Evolutionary conservation across 2,797 vertebrate genomes (phyloP).

Genomic region (Iguana delicatissima): DNA sequence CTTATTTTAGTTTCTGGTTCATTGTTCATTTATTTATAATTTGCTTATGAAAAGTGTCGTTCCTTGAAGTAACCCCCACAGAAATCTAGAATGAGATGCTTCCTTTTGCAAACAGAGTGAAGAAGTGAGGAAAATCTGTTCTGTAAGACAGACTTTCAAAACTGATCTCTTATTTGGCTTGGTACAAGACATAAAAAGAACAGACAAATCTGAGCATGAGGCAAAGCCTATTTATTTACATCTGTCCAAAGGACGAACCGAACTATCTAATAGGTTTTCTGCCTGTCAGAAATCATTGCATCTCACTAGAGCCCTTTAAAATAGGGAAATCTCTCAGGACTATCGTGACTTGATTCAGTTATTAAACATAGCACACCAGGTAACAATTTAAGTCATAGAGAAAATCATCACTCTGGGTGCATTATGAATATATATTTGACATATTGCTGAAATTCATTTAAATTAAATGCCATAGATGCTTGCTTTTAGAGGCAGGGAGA

Average conservation of each 20-base stretch:
- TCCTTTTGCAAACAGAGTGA: not conserved
- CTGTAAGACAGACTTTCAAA: not conserved
- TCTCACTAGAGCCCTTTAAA: not conserved
- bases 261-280: slow-evolving; percentile 2
- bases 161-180: not conserved
- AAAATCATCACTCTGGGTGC: not conserved
- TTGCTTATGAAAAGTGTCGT: not conserved
- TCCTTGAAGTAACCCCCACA: not conserved
- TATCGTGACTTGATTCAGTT: not conserved
- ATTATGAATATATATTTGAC: not conserved
- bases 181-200: not conserved
- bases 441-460: not conserved
- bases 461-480: not conserved
- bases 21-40: not conserved
- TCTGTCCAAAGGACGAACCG: not conserved
- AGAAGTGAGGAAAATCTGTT: not conserved
- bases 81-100: not conserved
- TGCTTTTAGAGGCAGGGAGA: not conserved
- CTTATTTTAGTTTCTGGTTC: not conserved
- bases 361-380: not conserved
- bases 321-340: not conserved
- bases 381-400: not conserved
- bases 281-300: not conserved
- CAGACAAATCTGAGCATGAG: not conserved
- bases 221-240: not conserved